Evolutionary conservation across 2,888 invertebrate genomes (phyloP).

Genomic region (Megalurothrips usitatus): DNA sequence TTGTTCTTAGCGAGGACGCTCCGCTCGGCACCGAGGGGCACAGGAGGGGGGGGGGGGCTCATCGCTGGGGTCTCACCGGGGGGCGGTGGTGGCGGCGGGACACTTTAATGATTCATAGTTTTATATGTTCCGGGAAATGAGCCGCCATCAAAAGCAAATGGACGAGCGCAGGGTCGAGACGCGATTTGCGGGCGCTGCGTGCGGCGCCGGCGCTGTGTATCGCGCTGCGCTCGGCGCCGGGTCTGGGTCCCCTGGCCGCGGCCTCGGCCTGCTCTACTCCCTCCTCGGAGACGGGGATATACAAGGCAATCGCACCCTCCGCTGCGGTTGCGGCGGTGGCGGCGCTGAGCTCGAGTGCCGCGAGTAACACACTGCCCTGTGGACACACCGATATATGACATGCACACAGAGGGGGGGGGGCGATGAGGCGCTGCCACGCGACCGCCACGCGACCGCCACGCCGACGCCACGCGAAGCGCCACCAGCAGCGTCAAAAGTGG

Average conservation of each 20-base stretch:
- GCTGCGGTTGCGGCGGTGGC: too few species aligned
- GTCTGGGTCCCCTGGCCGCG: too few species aligned
- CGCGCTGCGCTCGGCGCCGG: too few species aligned
- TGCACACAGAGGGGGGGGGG: not conserved
- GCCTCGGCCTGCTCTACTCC: too few species aligned
- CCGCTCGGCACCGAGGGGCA: too few species aligned
- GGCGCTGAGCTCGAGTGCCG: too few species aligned
- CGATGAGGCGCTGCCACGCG: not conserved
- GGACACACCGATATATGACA: not conserved
- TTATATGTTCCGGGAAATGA: not conserved
- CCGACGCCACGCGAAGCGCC: not conserved
- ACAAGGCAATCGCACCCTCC: too few species aligned
- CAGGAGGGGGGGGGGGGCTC: too few species aligned
- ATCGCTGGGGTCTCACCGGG: not conserved
- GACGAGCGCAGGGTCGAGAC: not conserved
- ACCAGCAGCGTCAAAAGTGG: not conserved
- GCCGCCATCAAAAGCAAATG: not conserved
- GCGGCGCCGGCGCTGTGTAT: too few species aligned
- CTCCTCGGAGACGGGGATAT: too few species aligned
- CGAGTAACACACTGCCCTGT: too few species aligned
- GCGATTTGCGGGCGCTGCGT: not conserved
- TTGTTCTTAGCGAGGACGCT: too few species aligned
- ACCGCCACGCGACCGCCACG: not conserved
- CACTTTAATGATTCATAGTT: conserved; percentile 18
- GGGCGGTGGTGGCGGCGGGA: not conserved